phyloP scores from a whole-genome alignment of 2,888 invertebrate genomes.

The Uropetala carovei region DNA sequence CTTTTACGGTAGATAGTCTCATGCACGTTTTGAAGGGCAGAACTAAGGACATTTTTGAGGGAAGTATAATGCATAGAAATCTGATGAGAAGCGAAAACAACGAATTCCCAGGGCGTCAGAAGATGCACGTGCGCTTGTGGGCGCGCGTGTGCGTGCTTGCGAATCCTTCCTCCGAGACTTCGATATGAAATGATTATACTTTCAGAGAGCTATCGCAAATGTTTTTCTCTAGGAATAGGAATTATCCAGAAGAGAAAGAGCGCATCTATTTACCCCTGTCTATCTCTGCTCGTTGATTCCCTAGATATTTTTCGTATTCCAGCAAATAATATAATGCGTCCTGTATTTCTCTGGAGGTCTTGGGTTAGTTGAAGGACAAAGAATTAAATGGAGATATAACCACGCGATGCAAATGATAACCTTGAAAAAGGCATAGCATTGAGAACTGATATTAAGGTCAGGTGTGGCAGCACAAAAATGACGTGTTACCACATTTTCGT shows the following conservation, averaged over 20 bases:
- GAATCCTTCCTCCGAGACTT: neutral
- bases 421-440: neutral
- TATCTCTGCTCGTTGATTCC: neutral
- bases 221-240: neutral
- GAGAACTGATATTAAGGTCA: conserved; percentile 19
- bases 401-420: neutral
- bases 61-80: no score
- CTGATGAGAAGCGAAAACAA: neutral
- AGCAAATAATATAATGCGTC: neutral
- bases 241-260: neutral
- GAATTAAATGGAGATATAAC: neutral
- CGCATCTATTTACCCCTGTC: no score
- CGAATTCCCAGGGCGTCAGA: neutral
- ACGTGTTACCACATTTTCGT: neutral
- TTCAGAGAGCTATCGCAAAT: neutral
- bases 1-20: no score
- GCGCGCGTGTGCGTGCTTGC: neutral
- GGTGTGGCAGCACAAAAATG: neutral
- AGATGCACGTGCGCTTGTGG: neutral
- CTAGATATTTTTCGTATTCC: conserved; percentile 5
- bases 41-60: no score
- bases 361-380: neutral
- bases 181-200: neutral
- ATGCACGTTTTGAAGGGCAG: no score
- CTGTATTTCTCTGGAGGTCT: neutral